Evolutionary conservation across 1,140 invertebrate genomes (phyloP).

Genomic region (Steinernema khuongi): DNA sequence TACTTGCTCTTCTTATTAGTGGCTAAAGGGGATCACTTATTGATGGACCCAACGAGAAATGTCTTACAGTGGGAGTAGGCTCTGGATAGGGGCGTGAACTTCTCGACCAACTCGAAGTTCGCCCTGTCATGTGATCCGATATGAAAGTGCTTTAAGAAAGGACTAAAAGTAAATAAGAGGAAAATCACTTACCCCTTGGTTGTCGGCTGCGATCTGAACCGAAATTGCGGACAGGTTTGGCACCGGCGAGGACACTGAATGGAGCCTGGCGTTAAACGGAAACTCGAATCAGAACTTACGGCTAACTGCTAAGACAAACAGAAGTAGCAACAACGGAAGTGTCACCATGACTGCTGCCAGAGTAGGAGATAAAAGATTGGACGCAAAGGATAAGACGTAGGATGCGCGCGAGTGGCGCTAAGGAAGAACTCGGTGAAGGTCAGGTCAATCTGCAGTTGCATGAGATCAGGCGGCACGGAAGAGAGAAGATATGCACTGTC

Average conservation of each 20-base stretch:
- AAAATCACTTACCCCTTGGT: not conserved
- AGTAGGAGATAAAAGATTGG: not conserved
- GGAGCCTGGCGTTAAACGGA: not conserved
- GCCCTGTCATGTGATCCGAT: not conserved
- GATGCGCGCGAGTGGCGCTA: not conserved
- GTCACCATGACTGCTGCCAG: not conserved
- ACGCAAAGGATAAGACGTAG: not conserved
- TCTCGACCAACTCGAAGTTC: not conserved
- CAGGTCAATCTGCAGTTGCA: slow-evolving; percentile 8
- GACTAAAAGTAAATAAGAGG: not conserved
- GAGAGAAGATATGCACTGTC: not conserved
- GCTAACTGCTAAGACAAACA: not conserved
- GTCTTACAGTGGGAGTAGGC: not conserved
- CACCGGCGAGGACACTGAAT: not conserved
- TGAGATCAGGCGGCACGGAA: not conserved
- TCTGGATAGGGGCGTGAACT: not conserved
- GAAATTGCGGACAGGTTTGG: not conserved
- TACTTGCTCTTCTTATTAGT: not conserved
- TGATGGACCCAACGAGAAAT: not conserved
- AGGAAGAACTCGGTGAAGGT: slow-evolving; percentile 7
- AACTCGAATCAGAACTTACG: not conserved
- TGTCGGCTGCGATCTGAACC: not conserved
- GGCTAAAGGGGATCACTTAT: not conserved
- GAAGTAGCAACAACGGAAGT: not conserved
- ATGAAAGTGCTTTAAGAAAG: not conserved